Base-by-base conservation (phyloP, 1,140 invertebrate species). In the Drosophila elegans region DNA sequence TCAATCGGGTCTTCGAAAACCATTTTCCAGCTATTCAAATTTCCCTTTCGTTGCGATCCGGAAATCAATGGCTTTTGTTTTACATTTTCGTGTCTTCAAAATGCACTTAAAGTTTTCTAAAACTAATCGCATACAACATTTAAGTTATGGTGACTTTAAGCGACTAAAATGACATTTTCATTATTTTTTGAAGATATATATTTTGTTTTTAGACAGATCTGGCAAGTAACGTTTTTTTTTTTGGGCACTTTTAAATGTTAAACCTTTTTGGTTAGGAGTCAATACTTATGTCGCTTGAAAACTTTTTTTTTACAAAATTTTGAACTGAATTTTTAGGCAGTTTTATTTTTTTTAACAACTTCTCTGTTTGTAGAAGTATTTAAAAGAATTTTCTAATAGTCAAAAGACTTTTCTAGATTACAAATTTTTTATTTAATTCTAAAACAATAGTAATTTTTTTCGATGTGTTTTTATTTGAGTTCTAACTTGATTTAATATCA, bases 31-130 rank as follows among this genome's bases (percentile, higher is more conserved):
- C 10, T 10, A 13, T 5, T 12, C 3, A 13, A 21, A 41, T 62
- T 62, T 62, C 60, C 39, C 60, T 62, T 62, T 59, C 36, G 36
- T 16, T 21, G 52, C 9, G 25, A 54, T 55, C 25, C 9, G 38
- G n/a, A 38, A 54, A 51, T 21, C 2, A 55, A 16, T 53, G 21
- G 21, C 11, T 7, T 38, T n/a, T 52, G 16, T 36, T 59, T 34
- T 34, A 16, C 16, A 59, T 34, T n/a, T 51, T 29, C n/a, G n/a
- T 51, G 12, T 29, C 41, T 57, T n/a, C 12, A 21, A 41, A 29
- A 41, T 13, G 53, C 53, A 41, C 21, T 55, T 41, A 13, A 41
- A 55, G 38, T 13, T 29, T 21, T 36, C 38, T 0, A 21, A 16
- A 45, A n/a, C 29, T 9, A 46, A 25, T 34, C 32, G 7, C 4